Base-by-base conservation (phyloP, 2,797 vertebrate species). In the Catharus ustulatus region DNA sequence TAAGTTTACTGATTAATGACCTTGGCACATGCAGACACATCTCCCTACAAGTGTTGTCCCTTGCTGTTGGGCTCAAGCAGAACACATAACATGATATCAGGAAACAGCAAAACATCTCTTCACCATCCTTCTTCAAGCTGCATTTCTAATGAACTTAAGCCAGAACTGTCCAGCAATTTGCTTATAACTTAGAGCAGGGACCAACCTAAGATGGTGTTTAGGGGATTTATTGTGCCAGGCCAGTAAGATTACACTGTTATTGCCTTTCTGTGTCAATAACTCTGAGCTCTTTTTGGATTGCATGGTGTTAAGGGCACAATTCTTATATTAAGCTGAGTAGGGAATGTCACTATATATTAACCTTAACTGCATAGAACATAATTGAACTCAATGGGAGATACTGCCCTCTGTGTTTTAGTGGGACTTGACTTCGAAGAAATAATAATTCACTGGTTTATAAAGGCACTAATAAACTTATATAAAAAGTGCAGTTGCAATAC, bases 401-500 rank as follows among this genome's bases (percentile, higher is more conserved):
- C 73, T 76, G 87, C 78, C 84, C 94, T 88, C 90, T 82, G 38
- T 78, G 81, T 94, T 96, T 96, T 91, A 95, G 46, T 3, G 1
- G 46, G 81, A 92, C 67, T 92, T 84, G 62, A 79, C 59, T 38
- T 93, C 55, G 84, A 91, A 91, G 88, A 97, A 95, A 94, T 91
- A 97, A 94, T 91, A 42, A 43, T 89, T 93, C 84, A 76, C 12
- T 74, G 48, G 38, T 95, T 95, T 92, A 80, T 80, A 84, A 89
- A 96, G 68, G 78, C 16, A 92, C 91, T 95, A 96, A 96, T 84
- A 96, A 95, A 94, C 73, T 89, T 84, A 84, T n/a, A 93, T 13
- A 21, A 55, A 10, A 72, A 94, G n/a, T 61, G 71, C 82, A 85
- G 55, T 91, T 62, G 82, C 63, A 90, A 71, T 79, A 34, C 42